Conservation (phyloP, 2,797 vertebrate species). For the Mormyrops boulengeri region DNA sequence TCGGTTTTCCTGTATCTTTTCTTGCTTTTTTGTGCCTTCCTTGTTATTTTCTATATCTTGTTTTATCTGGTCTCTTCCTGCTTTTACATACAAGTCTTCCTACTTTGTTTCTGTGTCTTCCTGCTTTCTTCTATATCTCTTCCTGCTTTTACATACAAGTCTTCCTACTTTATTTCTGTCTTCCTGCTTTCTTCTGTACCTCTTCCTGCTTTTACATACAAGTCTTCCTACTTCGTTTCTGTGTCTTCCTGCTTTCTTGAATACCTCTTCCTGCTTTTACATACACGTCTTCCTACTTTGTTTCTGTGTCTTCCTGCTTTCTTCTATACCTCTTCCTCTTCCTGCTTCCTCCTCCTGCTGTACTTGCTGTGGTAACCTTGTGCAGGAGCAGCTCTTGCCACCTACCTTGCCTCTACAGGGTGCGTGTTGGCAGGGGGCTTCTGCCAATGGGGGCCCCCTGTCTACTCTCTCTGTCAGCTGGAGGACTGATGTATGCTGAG, state of each 20-base stretch:
- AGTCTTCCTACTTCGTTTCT: no score
- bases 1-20: no score
- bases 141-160: no score
- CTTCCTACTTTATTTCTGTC: no score
- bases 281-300: not conserved
- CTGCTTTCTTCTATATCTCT: not conserved
- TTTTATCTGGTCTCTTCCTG: not conserved
- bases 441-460: not conserved
- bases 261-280: not conserved
- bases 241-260: no score
- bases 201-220: not conserved
- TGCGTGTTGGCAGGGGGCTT: not conserved
- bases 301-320: not conserved
- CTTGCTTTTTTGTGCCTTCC: not conserved
- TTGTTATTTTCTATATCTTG: not conserved
- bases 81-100: not conserved
- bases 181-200: not conserved
- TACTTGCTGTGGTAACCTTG: not conserved
- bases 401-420: not conserved
- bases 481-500: constrained; percentile 5
- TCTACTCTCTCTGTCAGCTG: constrained; percentile 7
- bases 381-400: not conserved
- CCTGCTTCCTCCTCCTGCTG: not conserved
- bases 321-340: not conserved
- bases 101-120: not conserved